Base-by-base conservation (phyloP, 2,113 vertebrate species). In the Psittacus erithacus region DNA sequence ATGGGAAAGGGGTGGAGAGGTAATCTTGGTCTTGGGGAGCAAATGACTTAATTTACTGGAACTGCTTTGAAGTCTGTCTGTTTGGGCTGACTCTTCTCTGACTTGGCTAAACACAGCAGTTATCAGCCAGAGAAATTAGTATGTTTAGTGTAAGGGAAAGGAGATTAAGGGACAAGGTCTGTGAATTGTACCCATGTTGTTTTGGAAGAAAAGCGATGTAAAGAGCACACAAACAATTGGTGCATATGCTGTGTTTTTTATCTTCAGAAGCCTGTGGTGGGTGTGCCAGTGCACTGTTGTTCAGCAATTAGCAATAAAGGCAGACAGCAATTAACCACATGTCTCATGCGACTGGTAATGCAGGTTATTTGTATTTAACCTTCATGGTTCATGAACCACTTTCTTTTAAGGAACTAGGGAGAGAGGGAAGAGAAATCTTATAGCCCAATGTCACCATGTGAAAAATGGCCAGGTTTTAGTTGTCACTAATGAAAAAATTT, bases 271-370 rank as follows among this genome's bases (percentile, higher is more conserved):
- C 33, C 64, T 70, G 53, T 46, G 64, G 90, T 88, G 88, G 90
- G 90, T 90, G 76, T 95, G 93, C 82, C 92, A 83, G 73, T 25
- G 20, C 0, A 2, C 88, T 83, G 90, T 47, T 93, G 90, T 74
- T 95, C 82, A 83, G 92, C 88, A 94, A 92, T 96, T 96, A 97
- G 73, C 95, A 77, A 14, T 59, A 70, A 90, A 92, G 64, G 88
- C 94, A 95, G 92, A 71, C 90, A 90, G 94, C 93, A 94, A 94
- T 97, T 96, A 93, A 62, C 89, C 87, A 96, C 87, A 92, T 90
- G 84, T 89, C 91, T 95, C 90, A 74, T 91, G 31, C 49, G 67
- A 86, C 87, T 19, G 46, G 85, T 77, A 88, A 63, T 63, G 71
- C 68, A 67, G 77, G 75, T 90, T 86, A 86, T 67, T 96, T 86